Evolutionary conservation across 2,888 invertebrate species (phyloP), one percentile per base, ranked within the genome.

Genomic region (Flexamia atlantica): DNA sequence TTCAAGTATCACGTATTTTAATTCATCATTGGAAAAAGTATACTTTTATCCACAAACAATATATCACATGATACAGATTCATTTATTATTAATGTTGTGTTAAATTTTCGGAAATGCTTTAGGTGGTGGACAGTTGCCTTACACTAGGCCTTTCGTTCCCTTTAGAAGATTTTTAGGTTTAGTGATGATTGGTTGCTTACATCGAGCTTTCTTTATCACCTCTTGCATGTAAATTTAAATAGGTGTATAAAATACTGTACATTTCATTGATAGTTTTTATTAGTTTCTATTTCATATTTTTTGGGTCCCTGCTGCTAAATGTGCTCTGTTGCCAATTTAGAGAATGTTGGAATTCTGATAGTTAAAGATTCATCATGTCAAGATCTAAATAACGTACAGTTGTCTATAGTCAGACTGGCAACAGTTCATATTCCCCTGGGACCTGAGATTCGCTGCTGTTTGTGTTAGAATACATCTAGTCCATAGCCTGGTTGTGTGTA

Each of bases 41-140:
- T n/a, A n/a, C n/a, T n/a, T n/a, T n/a, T n/a, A n/a, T n/a, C n/a
- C n/a, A n/a, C n/a, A n/a, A n/a, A n/a, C n/a, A n/a, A n/a, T n/a
- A n/a, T n/a, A n/a, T n/a, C n/a, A n/a, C n/a, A n/a, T n/a, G n/a
- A n/a, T n/a, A n/a, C n/a, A n/a, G n/a, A n/a, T n/a, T n/a, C n/a
- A n/a, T n/a, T n/a, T n/a, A n/a, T n/a, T n/a, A n/a, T n/a, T n/a
- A n/a, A n/a, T n/a, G n/a, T 14, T 46, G 23, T 23, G 20, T 64
- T 40, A 40, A 40, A 36, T 23, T 7, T 72, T 72, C 10, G 72
- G 23, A 10, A 72, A 72, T 40, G 72, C 32, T 72, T 36, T n/a
- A 72, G 72, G 72, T 72, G 72, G 72, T 72, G 72, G 72, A 72
- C 72, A 40, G 72, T 72, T 72, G 72, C 72, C 72, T 72, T 72